Conservation (phyloP, 2,888 invertebrate species). For the Crocallis elinguaria region DNA sequence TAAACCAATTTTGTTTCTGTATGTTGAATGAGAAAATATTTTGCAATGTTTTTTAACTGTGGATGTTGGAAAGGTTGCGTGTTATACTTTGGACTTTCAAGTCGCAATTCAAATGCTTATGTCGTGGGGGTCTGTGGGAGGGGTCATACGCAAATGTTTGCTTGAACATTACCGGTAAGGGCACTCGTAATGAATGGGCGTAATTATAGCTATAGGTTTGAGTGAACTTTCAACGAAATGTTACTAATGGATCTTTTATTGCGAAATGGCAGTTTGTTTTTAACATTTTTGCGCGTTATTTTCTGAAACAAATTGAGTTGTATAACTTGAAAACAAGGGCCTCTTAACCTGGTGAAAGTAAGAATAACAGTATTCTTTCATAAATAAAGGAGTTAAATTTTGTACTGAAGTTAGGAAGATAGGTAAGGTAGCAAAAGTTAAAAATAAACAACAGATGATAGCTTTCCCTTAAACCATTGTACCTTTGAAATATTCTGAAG, state of each 20-base stretch:
- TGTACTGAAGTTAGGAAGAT: no score
- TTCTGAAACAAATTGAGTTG: no score
- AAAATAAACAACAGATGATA: no score
- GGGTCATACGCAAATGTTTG: conserved; percentile 64
- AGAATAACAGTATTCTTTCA: no score
- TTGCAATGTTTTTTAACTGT: neutral
- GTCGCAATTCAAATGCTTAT: conserved; percentile 18
- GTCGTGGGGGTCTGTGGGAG: conserved; percentile 24
- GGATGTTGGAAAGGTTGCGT: neutral
- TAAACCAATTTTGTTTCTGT: neutral
- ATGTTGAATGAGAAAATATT: neutral
- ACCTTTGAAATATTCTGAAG: no score
- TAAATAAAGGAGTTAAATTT: no score
- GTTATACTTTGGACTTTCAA: conserved; percentile 2
- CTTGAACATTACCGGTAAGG: conserved; percentile 52
- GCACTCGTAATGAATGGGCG: conserved; percentile 25
- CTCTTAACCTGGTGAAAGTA: no score
- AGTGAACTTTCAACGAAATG: neutral
- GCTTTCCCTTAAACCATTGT: no score
- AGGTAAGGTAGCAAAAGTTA: no score
- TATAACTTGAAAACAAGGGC: no score
- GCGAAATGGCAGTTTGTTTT: neutral
- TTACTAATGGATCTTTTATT: neutral
- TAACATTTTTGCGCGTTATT: no score
- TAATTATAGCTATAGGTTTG: conserved; percentile 14